phyloP scores from a whole-genome alignment of 2,113 vertebrate genomes.

The Eleginops maclovinus region DNA sequence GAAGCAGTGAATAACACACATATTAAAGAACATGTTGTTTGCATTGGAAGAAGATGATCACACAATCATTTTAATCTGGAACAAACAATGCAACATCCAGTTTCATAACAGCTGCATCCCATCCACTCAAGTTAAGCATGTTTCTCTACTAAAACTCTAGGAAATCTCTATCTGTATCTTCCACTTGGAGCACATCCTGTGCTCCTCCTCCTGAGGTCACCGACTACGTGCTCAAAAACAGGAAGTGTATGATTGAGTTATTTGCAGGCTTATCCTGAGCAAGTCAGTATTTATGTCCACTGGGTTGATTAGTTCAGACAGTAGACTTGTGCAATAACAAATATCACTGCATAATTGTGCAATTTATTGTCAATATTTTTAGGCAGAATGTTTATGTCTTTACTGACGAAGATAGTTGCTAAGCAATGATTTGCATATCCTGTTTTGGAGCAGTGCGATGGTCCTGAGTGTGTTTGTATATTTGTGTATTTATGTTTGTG shows the following conservation, averaged over 20 bases:
- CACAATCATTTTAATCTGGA: conserved; percentile 3
- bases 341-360: conserved; percentile 8
- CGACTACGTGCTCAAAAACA: conserved; percentile 79
- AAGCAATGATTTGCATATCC: conserved; percentile 37
- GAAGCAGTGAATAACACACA: neutral
- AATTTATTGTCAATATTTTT: conserved; percentile 11
- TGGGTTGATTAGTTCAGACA: conserved; percentile 66
- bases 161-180: conserved; percentile 74
- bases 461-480: conserved; percentile 20
- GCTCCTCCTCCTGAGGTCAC: conserved; percentile 76
- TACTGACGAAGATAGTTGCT: neutral
- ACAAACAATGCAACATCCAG: conserved; percentile 39
- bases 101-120: conserved; percentile 54
- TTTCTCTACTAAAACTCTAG: conserved; percentile 68
- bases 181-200: conserved; percentile 76
- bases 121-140: conserved; percentile 8
- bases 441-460: conserved; percentile 22
- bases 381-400: conserved; percentile 8
- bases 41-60: neutral
- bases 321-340: conserved; percentile 18
- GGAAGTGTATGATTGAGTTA: conserved; percentile 79
- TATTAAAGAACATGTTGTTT: neutral
- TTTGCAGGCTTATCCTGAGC: conserved; percentile 75
- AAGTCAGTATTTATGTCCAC: conserved; percentile 62
- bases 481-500: conserved; percentile 27